Evolutionary conservation across 1,140 invertebrate species (phyloP), one percentile per base, ranked within the genome.

Genomic region (Sycophila sp.): DNA sequence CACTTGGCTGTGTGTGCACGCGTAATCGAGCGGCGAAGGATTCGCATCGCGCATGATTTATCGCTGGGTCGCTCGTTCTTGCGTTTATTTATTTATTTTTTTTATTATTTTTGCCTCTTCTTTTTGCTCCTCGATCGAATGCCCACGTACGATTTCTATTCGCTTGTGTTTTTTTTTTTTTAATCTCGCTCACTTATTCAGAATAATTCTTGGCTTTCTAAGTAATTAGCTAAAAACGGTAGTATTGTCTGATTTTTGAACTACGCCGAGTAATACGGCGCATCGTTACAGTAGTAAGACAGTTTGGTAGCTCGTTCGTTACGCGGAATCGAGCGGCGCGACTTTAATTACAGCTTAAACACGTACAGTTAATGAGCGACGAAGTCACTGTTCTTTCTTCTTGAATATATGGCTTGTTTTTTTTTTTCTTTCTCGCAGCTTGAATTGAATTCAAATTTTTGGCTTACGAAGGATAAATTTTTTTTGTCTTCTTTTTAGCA

Each of bases 231-330:
- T 55, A 63, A 56, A 49, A 64, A 64, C 22, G 38, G 60, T 78
- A 77, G 76, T 80, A 80, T 80, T 80, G 78, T 80, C 78, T 76
- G 72, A 73, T 78, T 80, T 73, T 78, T 80, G 78, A 80, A 80
- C 77, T 74, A 75, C 75, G 77, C 63, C 73, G 42, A 51, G 56
- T 8, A 15, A n/a, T 65, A 22, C 34, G 62, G 30, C 62, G 53
- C 62, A 59, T 38, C 66, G 30, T 40, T 30, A 64, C 68, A 64
- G 51, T 26, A 32, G 28, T 55, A 30, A 42, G 15, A 63, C 28
- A 67, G 28, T 67, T 58, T 67, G 15, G 17, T 68, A 30, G 55
- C 55, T 59, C 66, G 40, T 10, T 10, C 24, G 4, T 13, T 17
- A 13, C 38, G 13, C 15, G 15, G 7, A 55, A 34, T 8, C 11